Evolutionary conservation across 2,888 invertebrate species (phyloP), one percentile per base, ranked within the genome.

Genomic region (Orchestes rusci): DNA sequence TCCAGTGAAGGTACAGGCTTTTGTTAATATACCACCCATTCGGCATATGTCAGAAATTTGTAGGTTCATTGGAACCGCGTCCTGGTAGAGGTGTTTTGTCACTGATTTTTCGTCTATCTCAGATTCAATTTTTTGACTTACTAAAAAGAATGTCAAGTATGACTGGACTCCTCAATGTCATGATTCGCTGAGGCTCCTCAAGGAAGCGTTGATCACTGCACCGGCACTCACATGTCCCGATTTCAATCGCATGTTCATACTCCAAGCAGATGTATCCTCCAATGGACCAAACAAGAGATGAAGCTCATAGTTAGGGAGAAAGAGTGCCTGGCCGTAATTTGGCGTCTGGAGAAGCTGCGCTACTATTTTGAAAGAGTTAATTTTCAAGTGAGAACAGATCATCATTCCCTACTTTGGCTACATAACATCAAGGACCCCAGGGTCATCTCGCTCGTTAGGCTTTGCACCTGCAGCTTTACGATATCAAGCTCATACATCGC

Each of bases 221-320:
- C 53, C 56, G 3, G 40, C 55, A n/a, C 36, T 55, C 15, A 43
- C 38, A 8, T 49, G 51, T 34, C 56, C 56, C 1, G 53, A 57
- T 37, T 56, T 56, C 16, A 13, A 35, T 2, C 16, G 27, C 1
- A 28, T 15, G 8, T 36, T 42, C 18, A 13, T 12, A 8, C 17
- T 42, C 3, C 27, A 42, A 28, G 18, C 33, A 16, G 51, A 53
- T 39, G 45, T 53, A 3, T 45, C 41, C 10, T 27, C 19, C 12
- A 46, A 34, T 28, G 54, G 52, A 5, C 8, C 54, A 0, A 46
- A 54, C 4, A 34, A 27, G 53, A 53, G 34, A 28, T 43, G 13
- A 54, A 52, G 7, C 47, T 36, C 4, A 37, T 45, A 0, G 51
- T 47, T 7, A 56, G 53, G 1, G 53, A 53, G 18, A 31, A 42